Evolutionary conservation across 2,797 vertebrate species (phyloP), one percentile per base, ranked within the genome.

Genomic region (Coreius guichenoti): DNA sequence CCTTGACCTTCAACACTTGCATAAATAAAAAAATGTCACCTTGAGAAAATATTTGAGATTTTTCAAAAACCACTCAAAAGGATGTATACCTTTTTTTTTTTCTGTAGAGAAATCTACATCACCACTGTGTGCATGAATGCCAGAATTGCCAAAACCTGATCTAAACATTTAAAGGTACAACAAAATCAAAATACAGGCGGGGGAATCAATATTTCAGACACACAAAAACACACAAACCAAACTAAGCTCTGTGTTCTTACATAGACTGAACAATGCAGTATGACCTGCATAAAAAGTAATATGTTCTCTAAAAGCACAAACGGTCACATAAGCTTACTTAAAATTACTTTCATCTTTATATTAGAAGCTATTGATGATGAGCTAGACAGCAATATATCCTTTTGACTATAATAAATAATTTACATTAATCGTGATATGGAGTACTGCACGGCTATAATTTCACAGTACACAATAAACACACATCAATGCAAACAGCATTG

Each of bases 381-480:
- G 72, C 31, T 19, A 21, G 45, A 75, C 61, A 67, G n/a, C 61
- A 76, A 54, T 75, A 67, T 65, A n/a, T 51, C 13, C 9, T 8
- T 47, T 29, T 67, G 61, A 67, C 17, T 23, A n/a, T 51, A 14
- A 39, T 19, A 75, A 67, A 23, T 26, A 23, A 75, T 83, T 83
- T 67, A 65, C 72, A 75, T 83, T 49, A 67, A 65, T 65, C 39
- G 17, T 26, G 33, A 81, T 81, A 69, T 54, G 80, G 49, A 82
- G 69, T 73, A 21, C 80, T 58, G 17, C 43, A 33, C 0, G 19
- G 11, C n/a, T 75, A 21, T 51, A 83, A 45, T 76, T 76, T 65
- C 17, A 83, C 5, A 33, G 21, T 9, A 19, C 14, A 76, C 58
- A 75, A 67, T n/a, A 67, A 73, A 51, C 13, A 83, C 13, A 83